A percentile compares a stretch with the other conserved stretches of the same genome.
Conservation (phyloP, 92 coral and sea anemone species). For the Actinostola sp. region DNA sequence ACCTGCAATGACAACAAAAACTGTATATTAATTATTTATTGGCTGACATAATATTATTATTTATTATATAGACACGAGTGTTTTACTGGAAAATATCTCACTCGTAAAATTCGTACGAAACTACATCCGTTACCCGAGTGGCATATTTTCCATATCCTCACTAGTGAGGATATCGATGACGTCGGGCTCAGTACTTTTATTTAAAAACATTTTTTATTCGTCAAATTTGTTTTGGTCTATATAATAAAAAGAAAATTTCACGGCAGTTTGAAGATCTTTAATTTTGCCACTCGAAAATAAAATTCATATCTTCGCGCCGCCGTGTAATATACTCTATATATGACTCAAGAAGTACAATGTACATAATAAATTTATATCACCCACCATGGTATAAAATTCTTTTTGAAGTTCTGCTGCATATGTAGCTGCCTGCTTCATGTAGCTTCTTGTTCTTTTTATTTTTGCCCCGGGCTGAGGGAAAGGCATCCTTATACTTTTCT, state of each 20-base stretch:
- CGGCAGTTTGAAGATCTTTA: too few relatives aligned
- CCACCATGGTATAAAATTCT: slow-evolving; percentile 10
- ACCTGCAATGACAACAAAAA: slow-evolving; percentile 9
- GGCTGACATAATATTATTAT: neutral
- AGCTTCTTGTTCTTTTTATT: neutral
- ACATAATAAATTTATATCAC: neutral
- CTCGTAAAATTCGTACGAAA: too few relatives aligned
- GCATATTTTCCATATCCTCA: too few relatives aligned
- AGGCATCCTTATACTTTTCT: slow-evolving; percentile 1
- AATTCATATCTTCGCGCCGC: too few relatives aligned
- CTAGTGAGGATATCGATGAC: too few relatives aligned
- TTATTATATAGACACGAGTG: neutral
- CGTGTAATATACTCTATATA: neutral
- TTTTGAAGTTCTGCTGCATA: slow-evolving; percentile 25
- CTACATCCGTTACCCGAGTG: too few relatives aligned
- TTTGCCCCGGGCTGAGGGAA: neutral
- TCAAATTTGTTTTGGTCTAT: too few relatives aligned
- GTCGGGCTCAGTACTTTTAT: too few relatives aligned
- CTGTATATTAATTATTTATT: neutral
- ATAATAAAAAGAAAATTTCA: too few relatives aligned
- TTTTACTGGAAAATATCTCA: too few relatives aligned
- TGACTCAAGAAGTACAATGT: neutral
- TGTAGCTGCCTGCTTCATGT: neutral
- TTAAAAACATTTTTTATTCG: too few relatives aligned
- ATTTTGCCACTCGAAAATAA: too few relatives aligned